Percentiles rank a stretch among this genome's conserved stretches.
phyloP scores from a whole-genome alignment of 2,888 invertebrate species.

The Cryptus armator region DNA sequence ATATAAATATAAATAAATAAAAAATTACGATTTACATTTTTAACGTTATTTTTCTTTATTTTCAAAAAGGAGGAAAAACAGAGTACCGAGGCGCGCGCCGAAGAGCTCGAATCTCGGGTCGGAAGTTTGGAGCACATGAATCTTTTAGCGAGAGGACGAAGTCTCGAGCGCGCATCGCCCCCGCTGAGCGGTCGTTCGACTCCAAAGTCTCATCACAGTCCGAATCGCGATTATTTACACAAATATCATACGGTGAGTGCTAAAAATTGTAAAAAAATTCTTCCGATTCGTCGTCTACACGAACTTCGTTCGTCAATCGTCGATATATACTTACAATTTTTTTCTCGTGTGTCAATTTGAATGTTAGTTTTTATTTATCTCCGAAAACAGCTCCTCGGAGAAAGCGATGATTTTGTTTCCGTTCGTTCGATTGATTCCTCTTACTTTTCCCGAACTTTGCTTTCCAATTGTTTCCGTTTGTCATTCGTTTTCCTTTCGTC shows the following conservation, averaged over 20 bases:
- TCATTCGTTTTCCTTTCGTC: not conserved
- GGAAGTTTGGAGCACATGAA: constrained; percentile 98
- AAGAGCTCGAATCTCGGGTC: constrained; percentile 98
- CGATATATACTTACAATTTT: not conserved
- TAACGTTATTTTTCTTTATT: constrained; percentile 19
- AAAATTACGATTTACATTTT: not conserved
- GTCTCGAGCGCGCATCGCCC: constrained; percentile 90
- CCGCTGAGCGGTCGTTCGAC: constrained; percentile 96
- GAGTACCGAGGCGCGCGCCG: constrained; percentile 98
- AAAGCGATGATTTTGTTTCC: not conserved
- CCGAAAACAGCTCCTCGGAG: not conserved
- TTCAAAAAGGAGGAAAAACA: constrained; percentile 96
- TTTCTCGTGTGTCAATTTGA: constrained; percentile 6
- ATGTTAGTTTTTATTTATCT: not conserved
- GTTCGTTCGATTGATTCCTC: not conserved
- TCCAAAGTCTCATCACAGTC: constrained; percentile 92
- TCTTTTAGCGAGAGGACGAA: constrained; percentile 90
- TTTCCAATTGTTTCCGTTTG: not conserved
- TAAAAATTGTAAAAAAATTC: constrained; percentile 16
- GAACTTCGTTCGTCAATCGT: not conserved
- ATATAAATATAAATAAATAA: too few relatives aligned
- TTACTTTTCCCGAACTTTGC: not conserved
- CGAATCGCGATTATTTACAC: constrained; percentile 94
- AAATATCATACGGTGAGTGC: constrained; percentile 97
- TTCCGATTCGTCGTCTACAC: constrained; percentile 23